Evolutionary conservation across 2,797 vertebrate species (phyloP), one percentile per base, ranked within the genome.

Genomic region (Hypotaenidia okinawae): DNA sequence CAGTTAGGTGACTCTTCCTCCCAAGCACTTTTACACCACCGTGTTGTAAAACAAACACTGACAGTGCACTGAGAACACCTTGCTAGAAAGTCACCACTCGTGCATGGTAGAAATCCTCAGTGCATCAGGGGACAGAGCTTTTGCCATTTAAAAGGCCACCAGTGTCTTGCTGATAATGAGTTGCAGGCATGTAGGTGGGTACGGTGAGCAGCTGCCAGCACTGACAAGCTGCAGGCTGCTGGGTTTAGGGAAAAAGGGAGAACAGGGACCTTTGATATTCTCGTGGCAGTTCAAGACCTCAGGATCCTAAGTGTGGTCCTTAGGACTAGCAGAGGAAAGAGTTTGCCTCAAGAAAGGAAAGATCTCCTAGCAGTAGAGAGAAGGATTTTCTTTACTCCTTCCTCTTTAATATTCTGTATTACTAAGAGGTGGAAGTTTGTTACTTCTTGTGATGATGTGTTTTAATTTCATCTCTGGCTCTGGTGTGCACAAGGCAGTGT

Each of bases 391-490:
- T 21, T 7, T 84, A 47, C n/a, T 73, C 74, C 18, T 79, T 87
- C 30, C 11, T 89, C 28, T 82, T 77, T 37, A 51, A 19, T 72
- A 25, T 75, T 86, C 30, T 76, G 27, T 23, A 4, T 87, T 79
- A 30, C 64, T 63, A 1, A 66, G 43, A 66, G 39, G n/a, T 64
- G 22, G 52, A 79, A 93, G 6, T 87, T 68, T 61, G 25, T 72
- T 81, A 18, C 27, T 91, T 85, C 5, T 61, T 30, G 47, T 35
- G 10, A 18, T 63, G 25, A 11, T 81, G 7, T 69, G 22, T 32
- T 89, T 95, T 87, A 83, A 70, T 93, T 94, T 87, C 7, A 43
- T 64, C 15, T 90, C 41, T 78, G 18, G 21, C 79, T 96, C 59
- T 85, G 67, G 17, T 58, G 35, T 32, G 35, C 9, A 4, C 35